A percentile compares a stretch with the other conserved stretches of the same genome.
Conservation (phyloP, 2,113 vertebrate genomes). For the Brienomyrus brachyistius region DNA sequence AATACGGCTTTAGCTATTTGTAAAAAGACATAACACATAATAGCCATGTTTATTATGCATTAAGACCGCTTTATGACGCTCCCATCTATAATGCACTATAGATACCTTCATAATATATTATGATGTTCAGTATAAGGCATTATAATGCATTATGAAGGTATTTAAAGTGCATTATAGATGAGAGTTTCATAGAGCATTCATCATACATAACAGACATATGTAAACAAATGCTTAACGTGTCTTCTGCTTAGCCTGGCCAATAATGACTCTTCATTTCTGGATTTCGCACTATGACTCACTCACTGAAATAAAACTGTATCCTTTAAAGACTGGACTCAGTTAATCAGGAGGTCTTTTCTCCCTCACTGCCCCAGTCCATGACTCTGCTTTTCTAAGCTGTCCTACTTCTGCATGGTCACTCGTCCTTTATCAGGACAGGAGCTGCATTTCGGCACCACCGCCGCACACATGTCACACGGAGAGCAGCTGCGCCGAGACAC, state of each 20-base stretch:
- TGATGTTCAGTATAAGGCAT: background rate
- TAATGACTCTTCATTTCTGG: background rate
- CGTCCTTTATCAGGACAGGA: background rate
- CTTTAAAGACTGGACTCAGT: background rate
- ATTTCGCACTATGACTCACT: background rate
- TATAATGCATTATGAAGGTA: background rate
- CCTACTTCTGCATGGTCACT: background rate
- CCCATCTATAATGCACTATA: background rate
- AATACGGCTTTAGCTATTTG: background rate
- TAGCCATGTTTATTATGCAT: background rate
- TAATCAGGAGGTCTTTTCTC: background rate
- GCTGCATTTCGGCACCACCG: background rate
- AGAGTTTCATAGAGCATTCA: background rate
- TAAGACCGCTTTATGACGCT: background rate
- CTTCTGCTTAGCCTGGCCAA: background rate
- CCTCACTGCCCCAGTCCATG: background rate
- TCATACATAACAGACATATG: too few species aligned
- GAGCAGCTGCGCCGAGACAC: constrained; percentile 18
- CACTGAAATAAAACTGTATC: background rate
- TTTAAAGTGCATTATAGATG: background rate
- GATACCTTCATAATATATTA: background rate
- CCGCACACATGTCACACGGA: constrained; percentile 25
- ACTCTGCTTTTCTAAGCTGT: background rate
- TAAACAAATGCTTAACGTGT: background rate
- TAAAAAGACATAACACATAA: background rate